A percentile compares a stretch with the other conserved stretches of the same genome.
Evolutionary conservation across 2,113 vertebrate genomes (phyloP).

Genomic region (Paramormyrops kingsleyae): DNA sequence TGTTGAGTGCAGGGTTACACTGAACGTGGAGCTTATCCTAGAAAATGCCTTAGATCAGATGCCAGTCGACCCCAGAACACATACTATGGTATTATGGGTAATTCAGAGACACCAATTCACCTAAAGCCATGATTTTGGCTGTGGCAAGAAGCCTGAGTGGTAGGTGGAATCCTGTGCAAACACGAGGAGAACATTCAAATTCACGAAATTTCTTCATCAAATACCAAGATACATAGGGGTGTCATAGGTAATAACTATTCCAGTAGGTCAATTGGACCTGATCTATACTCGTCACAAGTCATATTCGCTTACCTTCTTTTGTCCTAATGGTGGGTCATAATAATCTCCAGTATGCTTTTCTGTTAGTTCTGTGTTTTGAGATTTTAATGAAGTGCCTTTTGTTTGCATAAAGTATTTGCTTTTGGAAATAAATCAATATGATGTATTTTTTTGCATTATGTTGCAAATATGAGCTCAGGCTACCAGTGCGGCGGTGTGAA

Average conservation of each 20-base stretch:
- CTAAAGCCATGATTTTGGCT: background rate
- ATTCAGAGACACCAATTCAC: background rate
- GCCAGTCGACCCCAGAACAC: background rate
- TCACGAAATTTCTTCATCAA: background rate
- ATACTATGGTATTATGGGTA: background rate
- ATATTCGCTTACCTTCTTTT: background rate
- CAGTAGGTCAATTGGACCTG: background rate
- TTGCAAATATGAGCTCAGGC: background rate
- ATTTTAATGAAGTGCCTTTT: background rate
- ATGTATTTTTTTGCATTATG: background rate
- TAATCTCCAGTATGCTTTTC: background rate
- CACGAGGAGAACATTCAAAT: background rate
- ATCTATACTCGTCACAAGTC: background rate
- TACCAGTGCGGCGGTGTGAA: background rate
- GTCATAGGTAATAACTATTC: background rate
- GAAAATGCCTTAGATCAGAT: background rate
- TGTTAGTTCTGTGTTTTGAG: background rate
- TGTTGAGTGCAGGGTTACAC: background rate
- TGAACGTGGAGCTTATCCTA: background rate
- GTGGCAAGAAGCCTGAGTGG: background rate
- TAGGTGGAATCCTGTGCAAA: background rate
- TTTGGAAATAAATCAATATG: background rate
- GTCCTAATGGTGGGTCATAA: background rate
- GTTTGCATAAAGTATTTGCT: background rate
- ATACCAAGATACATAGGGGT: background rate